Base-by-base conservation (phyloP, 2,113 vertebrate species). In the Colinus virginianus region DNA sequence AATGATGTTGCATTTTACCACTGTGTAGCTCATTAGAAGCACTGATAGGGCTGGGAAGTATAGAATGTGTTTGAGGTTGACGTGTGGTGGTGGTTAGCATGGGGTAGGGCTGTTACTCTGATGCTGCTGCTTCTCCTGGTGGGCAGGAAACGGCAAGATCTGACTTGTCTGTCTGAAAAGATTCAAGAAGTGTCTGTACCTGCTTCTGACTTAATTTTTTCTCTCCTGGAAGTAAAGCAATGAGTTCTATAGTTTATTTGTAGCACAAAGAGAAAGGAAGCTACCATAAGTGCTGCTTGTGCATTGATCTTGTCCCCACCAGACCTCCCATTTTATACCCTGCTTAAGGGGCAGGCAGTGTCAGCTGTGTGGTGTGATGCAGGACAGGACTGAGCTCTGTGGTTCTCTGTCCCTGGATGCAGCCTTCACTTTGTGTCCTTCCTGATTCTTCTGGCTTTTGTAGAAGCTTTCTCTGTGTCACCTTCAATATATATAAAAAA, bases 281-380 rank as follows among this genome's bases (percentile, higher is more conserved):
- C 17, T 46, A 7, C 40, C 42, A 13, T 61, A 21, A 51, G 16
- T 8, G 8, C 66, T 82, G 20, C 4, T 8, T 10, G 1, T 46
- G 55, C 32, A 3, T 58, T 70, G 25, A 22, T 84, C 34, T 61
- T 32, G 34, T 79, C 38, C 4, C 1, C 43, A 12, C 13, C 48
- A 42, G 36, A 15, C 19, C 69, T 92, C 20, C 7, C 13, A 7
- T 77, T 87, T 80, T 3, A 30, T 77, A 22, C 16, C 10, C 1
- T 7, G 3, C n/a, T 42, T 46, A 64, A 40, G 25, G 18, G 19
- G 5, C 34, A 71, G 48, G 8, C 13, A 4, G 13, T 5, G 8
- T 66, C 20, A 66, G 7, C 36, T 74, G 42, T 1, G 22, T 53
- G 17, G n/a, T 42, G 19, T 0, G 0, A 21, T 34, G 34, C 26